phyloP scores from a whole-genome alignment of 2,797 vertebrate species.

The Falco berigora region DNA sequence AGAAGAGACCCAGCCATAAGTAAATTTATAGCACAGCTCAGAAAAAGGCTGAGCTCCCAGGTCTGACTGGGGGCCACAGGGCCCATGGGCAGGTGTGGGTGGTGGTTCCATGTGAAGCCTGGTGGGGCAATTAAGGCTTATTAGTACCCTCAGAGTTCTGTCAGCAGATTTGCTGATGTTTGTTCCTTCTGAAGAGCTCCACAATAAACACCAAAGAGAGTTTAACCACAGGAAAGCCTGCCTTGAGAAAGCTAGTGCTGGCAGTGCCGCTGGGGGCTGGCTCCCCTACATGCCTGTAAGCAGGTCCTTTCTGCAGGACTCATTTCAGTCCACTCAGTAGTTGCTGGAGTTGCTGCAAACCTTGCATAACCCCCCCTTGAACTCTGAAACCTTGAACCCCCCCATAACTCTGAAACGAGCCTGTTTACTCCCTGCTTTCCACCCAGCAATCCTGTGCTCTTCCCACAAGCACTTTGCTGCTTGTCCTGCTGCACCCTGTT shows the following conservation, averaged over 20 bases:
- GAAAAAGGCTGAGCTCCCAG: accelerated
- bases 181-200: not conserved
- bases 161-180: not conserved
- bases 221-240: not conserved
- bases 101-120: not conserved
- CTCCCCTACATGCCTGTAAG: not conserved
- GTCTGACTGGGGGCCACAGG: not conserved
- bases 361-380: accelerated
- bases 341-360: not conserved
- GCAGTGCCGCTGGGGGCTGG: not conserved
- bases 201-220: not conserved
- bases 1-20: accelerated
- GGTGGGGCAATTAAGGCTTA: not conserved
- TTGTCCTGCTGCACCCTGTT: not conserved
- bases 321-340: not conserved
- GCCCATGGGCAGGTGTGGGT: not conserved
- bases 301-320: not conserved
- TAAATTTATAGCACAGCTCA: not conserved
- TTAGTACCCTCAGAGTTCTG: not conserved
- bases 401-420: not conserved
- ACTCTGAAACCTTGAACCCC: too few species aligned
- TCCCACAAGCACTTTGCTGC: not conserved
- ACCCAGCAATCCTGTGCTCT: not conserved
- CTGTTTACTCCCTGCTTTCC: not conserved
- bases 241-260: not conserved